Evolutionary conservation across 2,113 vertebrate species (phyloP), one percentile per base, ranked within the genome.

Genomic region (Anoura caudifer): DNA sequence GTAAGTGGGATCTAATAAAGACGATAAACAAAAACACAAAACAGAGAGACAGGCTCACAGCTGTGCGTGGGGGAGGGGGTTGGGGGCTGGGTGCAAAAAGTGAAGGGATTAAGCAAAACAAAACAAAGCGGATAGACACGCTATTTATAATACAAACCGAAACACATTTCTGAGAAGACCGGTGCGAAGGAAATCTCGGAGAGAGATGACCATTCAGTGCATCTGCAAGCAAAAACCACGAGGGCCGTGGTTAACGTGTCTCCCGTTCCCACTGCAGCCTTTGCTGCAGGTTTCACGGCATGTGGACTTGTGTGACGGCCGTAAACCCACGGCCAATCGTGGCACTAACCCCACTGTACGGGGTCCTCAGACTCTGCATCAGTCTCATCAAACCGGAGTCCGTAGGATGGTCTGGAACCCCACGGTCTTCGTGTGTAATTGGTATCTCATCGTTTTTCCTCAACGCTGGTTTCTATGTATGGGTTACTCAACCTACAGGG

Each of bases 351-450:
- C 4, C 59, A 31, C 14, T 0, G 3, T 5, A 14, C 0, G 28
- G 31, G 26, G 24, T 31, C 26, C 4, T 31, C 59, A 63, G 59
- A 10, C 24, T 14, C 54, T 6, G 19, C 17, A 19, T 19, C 19
- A 20, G 52, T 20, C 54, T 56, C 4, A 54, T 20, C 52, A 22
- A 54, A 54, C 5, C 59, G 12, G 26, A 61, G 56, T 26, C 26
- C 7, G 28, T 61, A 61, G 9, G 8, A 24, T 24, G 22, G 56
- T 24, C 22, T 10, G 8, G 4, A 24, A 24, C 22, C 10, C 22
- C 56, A 24, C 3, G 0, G 8, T 26, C 70, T 65, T 19, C 6
- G 19, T 11, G 3, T 28, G 3, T 0, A 6, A 26, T 5, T 4
- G 1, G 43, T 26, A 9, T 5, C 1, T 33, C 4, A 1, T 12